Base-by-base conservation (phyloP, 2,797 vertebrate species). In the Oophaga sylvatica region DNA sequence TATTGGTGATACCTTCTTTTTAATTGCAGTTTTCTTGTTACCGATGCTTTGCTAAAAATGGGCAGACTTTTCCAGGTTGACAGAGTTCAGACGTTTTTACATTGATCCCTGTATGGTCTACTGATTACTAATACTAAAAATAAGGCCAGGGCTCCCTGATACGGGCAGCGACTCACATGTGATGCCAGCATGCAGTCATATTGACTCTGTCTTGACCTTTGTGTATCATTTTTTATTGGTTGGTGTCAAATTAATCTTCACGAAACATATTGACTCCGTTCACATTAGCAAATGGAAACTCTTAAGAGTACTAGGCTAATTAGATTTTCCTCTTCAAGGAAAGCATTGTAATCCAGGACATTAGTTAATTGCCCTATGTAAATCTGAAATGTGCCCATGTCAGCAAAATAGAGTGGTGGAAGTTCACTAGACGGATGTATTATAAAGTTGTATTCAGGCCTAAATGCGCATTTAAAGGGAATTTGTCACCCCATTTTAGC, bases 311-410 rank as follows among this genome's bases (percentile, higher is more conserved):
- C 22, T n/a, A 3, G 35, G 82, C 53, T 75, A 75, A 84, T 75
- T 60, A 84, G 68, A 73, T 73, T 71, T 31, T 31, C 29, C 35
- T 62, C 16, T 71, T 56, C 26, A 29, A 65, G 81, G 80, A 68
- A 60, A 83, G 29, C 70, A 75, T 41, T 84, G 82, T 62, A 83
- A 75, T 73, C 57, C 35, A 5, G 56, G 82, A 84, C 68, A 84
- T 84, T 73, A 83, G 68, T 16, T 84, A 84, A 84, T 84, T 60
- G 82, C 7, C 7, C 56, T 71, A 62, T 75, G 57, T 62, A 84
- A 45, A 75, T 59, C 11, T 35, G 67, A 71, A 35, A 59, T 83
- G 13, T 75, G 13, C 20, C 3, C 0, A 67, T 73, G 82, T 84
- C 82, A 84, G 82, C 70, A 75, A 56, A 62, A 41, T 17, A 5